A percentile compares a stretch with the other conserved stretches of the same genome.
Conservation (phyloP, 2,113 vertebrate genomes). For the Perognathus longimembris region DNA sequence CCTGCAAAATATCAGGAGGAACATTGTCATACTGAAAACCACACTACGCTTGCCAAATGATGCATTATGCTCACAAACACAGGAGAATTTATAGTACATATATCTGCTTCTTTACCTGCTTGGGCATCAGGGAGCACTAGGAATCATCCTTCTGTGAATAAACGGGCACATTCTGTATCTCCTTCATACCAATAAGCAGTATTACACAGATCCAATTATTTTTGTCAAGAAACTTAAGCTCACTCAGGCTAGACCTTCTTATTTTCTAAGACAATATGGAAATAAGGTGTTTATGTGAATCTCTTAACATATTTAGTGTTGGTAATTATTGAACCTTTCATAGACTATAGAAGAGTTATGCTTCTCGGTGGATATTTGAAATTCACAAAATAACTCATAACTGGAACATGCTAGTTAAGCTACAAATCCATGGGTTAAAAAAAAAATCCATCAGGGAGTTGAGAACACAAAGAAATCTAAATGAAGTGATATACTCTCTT, state of each 20-base stretch:
- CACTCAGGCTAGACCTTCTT: background rate
- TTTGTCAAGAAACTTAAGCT: background rate
- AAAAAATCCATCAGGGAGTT: background rate
- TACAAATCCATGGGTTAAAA: background rate
- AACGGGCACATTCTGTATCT: background rate
- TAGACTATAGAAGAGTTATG: background rate
- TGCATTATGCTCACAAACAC: background rate
- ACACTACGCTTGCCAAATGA: background rate
- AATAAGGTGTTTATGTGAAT: conserved; percentile 1
- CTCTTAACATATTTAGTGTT: conserved; percentile 14
- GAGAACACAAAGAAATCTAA: background rate
- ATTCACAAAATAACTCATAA: background rate
- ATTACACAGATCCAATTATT: background rate
- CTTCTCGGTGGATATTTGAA: background rate
- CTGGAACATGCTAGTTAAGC: background rate
- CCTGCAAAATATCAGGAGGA: background rate
- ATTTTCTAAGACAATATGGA: conserved; percentile 11
- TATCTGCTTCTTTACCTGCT: background rate
- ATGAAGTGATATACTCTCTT: background rate
- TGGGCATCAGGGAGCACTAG: background rate
- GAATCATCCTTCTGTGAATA: background rate
- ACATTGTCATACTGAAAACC: background rate
- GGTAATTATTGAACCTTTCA: background rate
- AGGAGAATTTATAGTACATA: background rate
- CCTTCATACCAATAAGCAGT: background rate